Evolutionary conservation across 2,888 invertebrate species (phyloP), one percentile per base, ranked within the genome.

Genomic region (Diploptera punctata): DNA sequence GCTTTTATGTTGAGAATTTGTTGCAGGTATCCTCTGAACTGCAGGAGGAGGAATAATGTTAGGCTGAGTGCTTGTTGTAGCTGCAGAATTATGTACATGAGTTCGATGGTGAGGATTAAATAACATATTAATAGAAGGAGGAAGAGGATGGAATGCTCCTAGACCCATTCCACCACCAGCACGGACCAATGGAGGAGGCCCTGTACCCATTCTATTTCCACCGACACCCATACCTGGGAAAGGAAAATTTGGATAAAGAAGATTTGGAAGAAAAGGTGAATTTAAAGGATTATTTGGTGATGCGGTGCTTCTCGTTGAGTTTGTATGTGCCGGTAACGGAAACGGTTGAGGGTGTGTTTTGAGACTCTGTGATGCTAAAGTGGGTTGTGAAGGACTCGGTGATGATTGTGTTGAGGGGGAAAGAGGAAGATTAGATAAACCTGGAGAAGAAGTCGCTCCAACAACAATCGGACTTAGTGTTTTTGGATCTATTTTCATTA

Each of bases 401-500:
- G 65, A 47, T 21, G 65, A 47, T 24, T 24, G 44, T 33, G 65
- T 31, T 44, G 44, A 65, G 21, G 65, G 65, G 19, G 61, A 49
- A 62, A 21, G 47, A n/a, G 49, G 38, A 21, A 70, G 29, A 31
- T 49, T 31, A 9, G 67, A 49, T 10, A 54, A 52, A 9, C 33
- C 26, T 7, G 62, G 54, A 9, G 54, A 19, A 43, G 54, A 54
- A 21, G 19, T 16, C 13, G 47, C 47, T 26, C 62, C 62, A 24
- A 69, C 81, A 81, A 69, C 82, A 82, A 87, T 86, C 0, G 88
- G 87, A 71, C 86, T 85, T 24, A 88, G 78, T 0, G 88, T 88
- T 79, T 87, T 87, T 1, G 88, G 88, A 78, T 88, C 88, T 71
- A 88, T 86, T 78, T 87, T 87, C 77, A 83, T 83, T 79, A 84